Conservation (phyloP, 2,797 vertebrate species). For the Phataginus tricuspis region DNA sequence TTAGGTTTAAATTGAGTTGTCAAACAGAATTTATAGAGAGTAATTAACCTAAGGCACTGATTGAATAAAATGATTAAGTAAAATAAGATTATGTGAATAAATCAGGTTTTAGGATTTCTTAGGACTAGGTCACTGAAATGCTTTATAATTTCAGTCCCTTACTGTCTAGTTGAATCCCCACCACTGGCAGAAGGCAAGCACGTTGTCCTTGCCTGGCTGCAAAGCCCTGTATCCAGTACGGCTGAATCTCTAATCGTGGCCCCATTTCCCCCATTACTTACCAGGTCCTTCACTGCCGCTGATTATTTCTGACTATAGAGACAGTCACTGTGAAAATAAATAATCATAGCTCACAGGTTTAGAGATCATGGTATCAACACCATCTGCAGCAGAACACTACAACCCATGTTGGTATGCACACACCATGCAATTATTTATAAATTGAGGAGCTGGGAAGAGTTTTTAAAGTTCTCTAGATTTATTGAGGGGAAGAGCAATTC, state of each 20-base stretch:
- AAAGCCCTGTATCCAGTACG: background rate
- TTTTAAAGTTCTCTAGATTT: background rate
- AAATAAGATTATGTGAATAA: conserved; percentile 7
- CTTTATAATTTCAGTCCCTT: conserved; percentile 15
- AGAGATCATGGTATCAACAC: background rate
- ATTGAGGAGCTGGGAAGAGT: background rate
- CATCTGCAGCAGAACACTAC: background rate
- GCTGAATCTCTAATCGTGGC: background rate
- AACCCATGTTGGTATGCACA: background rate
- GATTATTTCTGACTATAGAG: background rate
- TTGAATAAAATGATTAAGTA: background rate
- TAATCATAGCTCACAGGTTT: background rate
- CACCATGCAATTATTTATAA: background rate
- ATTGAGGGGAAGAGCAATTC: background rate
- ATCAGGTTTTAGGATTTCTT: background rate
- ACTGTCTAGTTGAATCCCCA: background rate
- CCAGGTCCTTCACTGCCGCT: background rate
- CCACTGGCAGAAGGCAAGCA: background rate
- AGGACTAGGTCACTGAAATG: background rate
- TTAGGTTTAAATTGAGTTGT: conserved; percentile 44
- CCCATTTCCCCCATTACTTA: background rate
- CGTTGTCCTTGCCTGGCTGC: background rate
- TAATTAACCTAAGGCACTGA: conserved; percentile 30
- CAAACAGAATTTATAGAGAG: conserved; percentile 50
- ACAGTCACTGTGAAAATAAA: background rate